phyloP scores from a whole-genome alignment of 2,113 vertebrate species.

The Porphyrio hochstetteri region DNA sequence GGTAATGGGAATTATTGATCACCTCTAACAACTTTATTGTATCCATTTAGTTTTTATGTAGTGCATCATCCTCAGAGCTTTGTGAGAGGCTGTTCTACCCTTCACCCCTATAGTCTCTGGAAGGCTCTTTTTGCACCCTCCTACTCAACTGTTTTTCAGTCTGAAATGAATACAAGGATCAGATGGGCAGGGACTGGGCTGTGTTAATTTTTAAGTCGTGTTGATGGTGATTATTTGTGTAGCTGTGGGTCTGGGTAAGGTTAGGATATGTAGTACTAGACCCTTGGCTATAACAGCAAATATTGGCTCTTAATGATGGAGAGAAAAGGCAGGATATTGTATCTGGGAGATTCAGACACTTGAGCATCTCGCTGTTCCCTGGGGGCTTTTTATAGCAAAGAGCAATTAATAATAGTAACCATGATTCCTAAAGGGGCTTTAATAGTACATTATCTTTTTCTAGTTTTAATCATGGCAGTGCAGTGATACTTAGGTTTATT shows the following conservation, averaged over 20 bases:
- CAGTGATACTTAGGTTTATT: background rate
- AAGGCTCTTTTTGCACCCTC: background rate
- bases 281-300: background rate
- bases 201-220: background rate
- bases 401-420: slow-evolving; percentile 6
- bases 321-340: background rate
- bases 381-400: background rate
- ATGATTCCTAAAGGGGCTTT: background rate
- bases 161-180: background rate
- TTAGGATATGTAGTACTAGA: background rate
- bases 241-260: background rate
- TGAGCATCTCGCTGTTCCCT: background rate
- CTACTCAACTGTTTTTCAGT: background rate
- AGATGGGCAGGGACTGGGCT: background rate
- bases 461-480: slow-evolving; percentile 12
- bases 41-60: background rate
- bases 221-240: background rate
- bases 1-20: slow-evolving; percentile 23
- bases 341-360: background rate
- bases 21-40: background rate
- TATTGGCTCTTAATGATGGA: background rate
- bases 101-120: background rate
- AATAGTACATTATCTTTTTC: background rate
- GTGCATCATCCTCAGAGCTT: background rate
- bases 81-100: background rate